phyloP scores from a whole-genome alignment of 2,797 vertebrate genomes.

The Myioborus miniatus region DNA sequence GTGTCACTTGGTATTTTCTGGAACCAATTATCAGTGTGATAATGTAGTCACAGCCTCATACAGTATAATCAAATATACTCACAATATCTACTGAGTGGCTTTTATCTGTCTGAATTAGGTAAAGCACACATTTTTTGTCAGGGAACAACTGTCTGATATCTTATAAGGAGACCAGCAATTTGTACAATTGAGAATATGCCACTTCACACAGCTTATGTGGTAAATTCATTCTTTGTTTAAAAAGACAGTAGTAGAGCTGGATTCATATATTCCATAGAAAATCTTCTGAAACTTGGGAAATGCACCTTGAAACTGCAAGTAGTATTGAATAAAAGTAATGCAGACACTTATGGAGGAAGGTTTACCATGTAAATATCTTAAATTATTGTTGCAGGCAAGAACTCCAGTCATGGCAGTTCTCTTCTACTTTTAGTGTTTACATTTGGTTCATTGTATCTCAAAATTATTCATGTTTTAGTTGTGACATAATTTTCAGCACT shows the following conservation, averaged over 20 bases:
- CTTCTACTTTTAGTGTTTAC: neutral
- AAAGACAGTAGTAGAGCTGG: too few relatives aligned
- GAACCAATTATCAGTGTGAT: neutral
- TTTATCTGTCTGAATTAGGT: neutral
- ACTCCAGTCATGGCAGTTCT: neutral
- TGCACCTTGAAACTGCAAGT: slow-evolving; percentile 83
- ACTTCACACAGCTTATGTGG: too few relatives aligned
- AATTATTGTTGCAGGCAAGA: slow-evolving; percentile 85
- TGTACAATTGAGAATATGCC: too few relatives aligned
- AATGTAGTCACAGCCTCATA: neutral
- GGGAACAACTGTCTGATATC: too few relatives aligned
- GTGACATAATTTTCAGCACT: neutral
- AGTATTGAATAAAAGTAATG: slow-evolving; percentile 76
- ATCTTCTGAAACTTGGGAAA: slow-evolving; percentile 77
- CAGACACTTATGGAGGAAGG: slow-evolving; percentile 71
- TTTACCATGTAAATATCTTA: slow-evolving; percentile 78
- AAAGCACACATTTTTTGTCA: neutral
- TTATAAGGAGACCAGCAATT: too few relatives aligned
- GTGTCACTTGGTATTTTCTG: neutral
- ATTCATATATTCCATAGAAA: slow-evolving; percentile 44
- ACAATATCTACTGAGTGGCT: neutral
- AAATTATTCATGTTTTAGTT: neutral
- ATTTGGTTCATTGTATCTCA: neutral
- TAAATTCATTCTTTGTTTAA: too few relatives aligned
- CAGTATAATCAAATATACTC: neutral